Evolutionary conservation across 2,113 vertebrate genomes (phyloP).

Genomic region (Suricata suricatta): DNA sequence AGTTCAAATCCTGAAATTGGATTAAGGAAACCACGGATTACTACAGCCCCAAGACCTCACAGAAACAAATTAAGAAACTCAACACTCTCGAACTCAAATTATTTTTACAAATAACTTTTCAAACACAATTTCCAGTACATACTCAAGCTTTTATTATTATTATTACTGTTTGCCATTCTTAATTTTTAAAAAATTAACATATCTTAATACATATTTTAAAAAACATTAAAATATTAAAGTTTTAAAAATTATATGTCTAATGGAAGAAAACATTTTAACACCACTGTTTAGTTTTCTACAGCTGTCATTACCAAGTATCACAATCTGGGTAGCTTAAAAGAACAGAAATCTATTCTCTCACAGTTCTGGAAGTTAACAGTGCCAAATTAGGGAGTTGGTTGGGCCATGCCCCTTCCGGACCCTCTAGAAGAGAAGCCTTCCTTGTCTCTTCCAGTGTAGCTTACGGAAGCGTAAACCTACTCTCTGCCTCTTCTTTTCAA

Average conservation of each 20-base stretch:
- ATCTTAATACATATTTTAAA: background rate
- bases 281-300: background rate
- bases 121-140: background rate
- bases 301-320: background rate
- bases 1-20: slow-evolving; percentile 63
- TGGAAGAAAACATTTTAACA: background rate
- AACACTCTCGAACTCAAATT: background rate
- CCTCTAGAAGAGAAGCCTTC: background rate
- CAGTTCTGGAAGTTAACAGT: background rate
- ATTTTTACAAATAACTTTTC: slow-evolving; percentile 32
- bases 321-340: background rate
- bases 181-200: background rate
- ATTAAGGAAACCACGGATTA: slow-evolving; percentile 65
- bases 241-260: background rate
- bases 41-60: background rate
- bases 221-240: background rate
- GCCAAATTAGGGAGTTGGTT: background rate
- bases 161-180: background rate
- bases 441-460: background rate
- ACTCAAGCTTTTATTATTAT: background rate
- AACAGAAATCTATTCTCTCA: background rate
- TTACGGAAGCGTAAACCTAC: background rate
- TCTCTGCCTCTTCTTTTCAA: background rate
- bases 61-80: slow-evolving; percentile 23
- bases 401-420: background rate